Conservation (phyloP, 2,888 invertebrate species). For the Catocala sponsa region DNA sequence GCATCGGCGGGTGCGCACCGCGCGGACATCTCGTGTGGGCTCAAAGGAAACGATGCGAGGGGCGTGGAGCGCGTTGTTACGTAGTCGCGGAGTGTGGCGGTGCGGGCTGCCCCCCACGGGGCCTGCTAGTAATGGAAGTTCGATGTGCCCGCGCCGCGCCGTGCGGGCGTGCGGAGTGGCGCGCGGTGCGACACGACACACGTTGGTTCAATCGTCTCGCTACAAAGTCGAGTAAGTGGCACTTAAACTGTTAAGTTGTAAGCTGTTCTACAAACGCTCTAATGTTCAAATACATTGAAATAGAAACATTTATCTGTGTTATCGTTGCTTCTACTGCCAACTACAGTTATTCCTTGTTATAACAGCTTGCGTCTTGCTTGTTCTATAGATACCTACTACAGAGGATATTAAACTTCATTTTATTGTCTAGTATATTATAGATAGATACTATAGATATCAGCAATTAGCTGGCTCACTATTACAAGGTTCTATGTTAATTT, state of each 20-base stretch:
- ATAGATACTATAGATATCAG: no score
- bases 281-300: slow-evolving; percentile 1
- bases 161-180: background rate
- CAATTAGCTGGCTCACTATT: no score
- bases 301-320: background rate
- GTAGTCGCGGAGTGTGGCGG: slow-evolving; percentile 12
- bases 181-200: slow-evolving; percentile 1
- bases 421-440: no score
- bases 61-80: slow-evolving; percentile 2
- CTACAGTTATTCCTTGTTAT: background rate
- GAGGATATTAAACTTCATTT: no score
- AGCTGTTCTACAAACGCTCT: slow-evolving; percentile 4
- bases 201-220: slow-evolving; percentile 3
- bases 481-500: no score
- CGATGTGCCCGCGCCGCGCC: slow-evolving; percentile 23
- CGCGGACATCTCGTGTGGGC: slow-evolving; percentile 1
- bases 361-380: background rate
- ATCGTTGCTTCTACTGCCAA: background rate
- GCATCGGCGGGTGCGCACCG: slow-evolving; percentile 15
- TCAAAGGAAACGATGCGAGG: slow-evolving; percentile 14
- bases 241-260: slow-evolving; percentile 14
- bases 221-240: slow-evolving; percentile 16
- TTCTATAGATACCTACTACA: no score
- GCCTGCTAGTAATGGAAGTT: slow-evolving; percentile 36
- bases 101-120: slow-evolving; percentile 18